Conservation (phyloP, 2,888 invertebrate genomes). For the Conchocele bisecta region DNA sequence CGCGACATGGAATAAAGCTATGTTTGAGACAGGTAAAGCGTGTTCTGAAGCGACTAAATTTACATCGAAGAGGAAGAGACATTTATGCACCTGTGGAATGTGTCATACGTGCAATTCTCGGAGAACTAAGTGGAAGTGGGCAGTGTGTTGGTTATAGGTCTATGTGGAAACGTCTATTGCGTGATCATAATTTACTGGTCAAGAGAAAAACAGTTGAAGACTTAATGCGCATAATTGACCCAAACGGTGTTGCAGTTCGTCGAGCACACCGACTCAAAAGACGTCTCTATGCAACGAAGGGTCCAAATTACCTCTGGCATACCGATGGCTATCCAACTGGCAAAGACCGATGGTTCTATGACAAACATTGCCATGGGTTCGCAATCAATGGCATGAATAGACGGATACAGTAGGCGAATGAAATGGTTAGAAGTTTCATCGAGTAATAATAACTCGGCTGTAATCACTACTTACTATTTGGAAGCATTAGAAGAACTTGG, state of each 20-base stretch:
- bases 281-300: conserved; percentile 3
- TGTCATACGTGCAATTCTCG: background rate
- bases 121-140: conserved; percentile 8
- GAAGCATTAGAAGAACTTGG: background rate
- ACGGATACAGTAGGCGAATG: conserved; percentile 18
- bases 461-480: conserved; percentile 20
- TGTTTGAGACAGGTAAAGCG: conserved; percentile 6
- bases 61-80: background rate
- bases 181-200: background rate
- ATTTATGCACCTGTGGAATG: background rate
- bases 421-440: conserved; percentile 17
- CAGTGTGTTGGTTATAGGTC: conserved; percentile 7
- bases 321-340: too few species aligned
- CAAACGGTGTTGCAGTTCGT: conserved; percentile 3
- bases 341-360: too few species aligned
- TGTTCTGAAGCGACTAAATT: conserved; percentile 2
- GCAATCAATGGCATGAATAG: conserved; percentile 17
- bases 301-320: conserved; percentile 30
- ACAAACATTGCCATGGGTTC: conserved; percentile 13
- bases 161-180: conserved; percentile 12
- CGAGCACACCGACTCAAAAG: conserved; percentile 1
- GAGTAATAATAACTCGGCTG: conserved; percentile 20
- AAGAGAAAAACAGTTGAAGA: conserved; percentile 11
- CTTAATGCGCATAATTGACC: conserved; percentile 6
- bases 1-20: conserved; percentile 5